Conservation (phyloP, 2,888 invertebrate genomes). For the Ptilodon capucinus region DNA sequence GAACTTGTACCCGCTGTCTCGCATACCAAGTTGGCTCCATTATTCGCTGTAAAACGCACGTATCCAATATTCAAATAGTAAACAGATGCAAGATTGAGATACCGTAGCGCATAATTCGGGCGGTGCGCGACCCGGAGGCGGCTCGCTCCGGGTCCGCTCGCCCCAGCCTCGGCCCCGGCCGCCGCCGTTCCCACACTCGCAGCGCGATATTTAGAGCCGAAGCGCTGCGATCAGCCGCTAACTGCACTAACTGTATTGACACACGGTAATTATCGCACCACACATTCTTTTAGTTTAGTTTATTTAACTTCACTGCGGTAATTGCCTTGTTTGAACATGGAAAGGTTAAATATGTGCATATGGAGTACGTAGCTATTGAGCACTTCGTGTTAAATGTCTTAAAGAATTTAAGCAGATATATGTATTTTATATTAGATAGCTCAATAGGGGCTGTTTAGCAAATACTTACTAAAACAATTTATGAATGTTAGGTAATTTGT, state of each 20-base stretch:
- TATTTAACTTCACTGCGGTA: constrained; percentile 1
- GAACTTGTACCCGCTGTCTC: no score
- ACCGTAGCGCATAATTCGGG: constrained; percentile 13
- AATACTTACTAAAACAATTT: no score
- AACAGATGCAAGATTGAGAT: constrained; percentile 25
- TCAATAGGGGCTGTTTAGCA: neutral
- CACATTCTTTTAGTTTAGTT: neutral
- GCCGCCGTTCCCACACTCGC: constrained; percentile 16
- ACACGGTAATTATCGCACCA: constrained; percentile 18
- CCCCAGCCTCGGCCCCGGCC: neutral
- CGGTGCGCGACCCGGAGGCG: constrained; percentile 1
- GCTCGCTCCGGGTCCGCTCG: neutral
- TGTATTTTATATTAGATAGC: neutral
- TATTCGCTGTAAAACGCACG: neutral
- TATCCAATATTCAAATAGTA: constrained; percentile 1
- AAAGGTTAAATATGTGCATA: neutral
- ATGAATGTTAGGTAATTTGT: no score
- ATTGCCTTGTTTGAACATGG: neutral
- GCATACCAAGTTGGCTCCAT: neutral
- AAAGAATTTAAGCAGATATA: neutral
- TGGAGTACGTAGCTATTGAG: no score
- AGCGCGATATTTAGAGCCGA: constrained; percentile 13
- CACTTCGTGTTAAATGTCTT: neutral
- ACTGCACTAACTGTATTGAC: constrained; percentile 13
- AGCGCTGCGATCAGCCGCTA: constrained; percentile 11